Percentiles rank a stretch among this genome's conserved stretches.
Conservation (phyloP, 2,888 invertebrate species). For the Lepidonotus clava region DNA sequence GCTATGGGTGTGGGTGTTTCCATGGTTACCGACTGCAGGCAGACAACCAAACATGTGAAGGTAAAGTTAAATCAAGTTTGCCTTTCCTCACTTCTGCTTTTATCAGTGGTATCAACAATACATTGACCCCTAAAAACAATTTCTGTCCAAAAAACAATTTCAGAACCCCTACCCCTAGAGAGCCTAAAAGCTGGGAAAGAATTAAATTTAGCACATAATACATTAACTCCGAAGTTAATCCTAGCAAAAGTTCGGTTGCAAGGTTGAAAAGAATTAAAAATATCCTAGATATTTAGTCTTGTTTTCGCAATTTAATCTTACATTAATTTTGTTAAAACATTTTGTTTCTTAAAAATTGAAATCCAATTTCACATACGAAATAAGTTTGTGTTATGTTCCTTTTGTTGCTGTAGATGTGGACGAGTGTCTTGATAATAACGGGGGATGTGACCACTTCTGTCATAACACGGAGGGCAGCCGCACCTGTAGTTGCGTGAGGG, state of each 20-base stretch:
- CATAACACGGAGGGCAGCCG: not conserved
- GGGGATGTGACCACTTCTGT: slow-evolving; percentile 11
- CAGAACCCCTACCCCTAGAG: not conserved
- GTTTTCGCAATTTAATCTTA: not conserved
- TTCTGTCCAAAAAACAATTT: not conserved
- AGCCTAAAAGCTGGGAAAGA: not conserved
- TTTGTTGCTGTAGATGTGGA: not conserved
- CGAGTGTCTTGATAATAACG: not conserved
- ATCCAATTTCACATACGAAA: no score
- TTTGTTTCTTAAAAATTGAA: no score
- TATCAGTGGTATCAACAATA: not conserved
- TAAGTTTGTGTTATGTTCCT: not conserved
- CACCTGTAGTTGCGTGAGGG: not conserved
- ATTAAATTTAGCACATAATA: not conserved
- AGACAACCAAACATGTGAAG: not conserved
- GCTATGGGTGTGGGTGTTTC: not conserved
- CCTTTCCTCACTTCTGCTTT: not conserved
- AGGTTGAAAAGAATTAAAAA: not conserved
- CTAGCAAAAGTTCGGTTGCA: not conserved
- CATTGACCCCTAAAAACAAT: not conserved
- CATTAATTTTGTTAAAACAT: not conserved
- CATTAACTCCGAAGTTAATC: not conserved
- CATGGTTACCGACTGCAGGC: not conserved
- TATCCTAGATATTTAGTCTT: not conserved
- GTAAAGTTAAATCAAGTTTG: not conserved